Base-by-base conservation (phyloP, 2,113 vertebrate species). In the Oreochromis niloticus region DNA sequence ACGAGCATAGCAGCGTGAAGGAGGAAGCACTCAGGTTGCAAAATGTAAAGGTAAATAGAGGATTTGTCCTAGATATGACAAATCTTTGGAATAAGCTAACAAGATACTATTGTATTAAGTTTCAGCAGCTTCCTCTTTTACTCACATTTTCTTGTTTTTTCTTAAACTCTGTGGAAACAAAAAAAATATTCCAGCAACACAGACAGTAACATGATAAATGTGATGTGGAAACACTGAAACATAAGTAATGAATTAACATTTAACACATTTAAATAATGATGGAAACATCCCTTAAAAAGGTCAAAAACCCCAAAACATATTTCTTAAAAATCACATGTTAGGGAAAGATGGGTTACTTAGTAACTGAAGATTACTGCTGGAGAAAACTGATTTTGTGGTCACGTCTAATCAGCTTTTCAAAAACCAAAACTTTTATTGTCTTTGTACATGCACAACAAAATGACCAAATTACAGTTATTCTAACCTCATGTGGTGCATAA, bases 101-200 rank as follows among this genome's bases (percentile, higher is more conserved):
- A 81, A 59, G 61, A 75, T 6, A 16, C 36, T 36, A 34, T 32
- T 19, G 5, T 79, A 24, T 75, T 6, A 56, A 39, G n/a, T 19
- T 57, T 54, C 27, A 57, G 22, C 1, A 32, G 32, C 75, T 92
- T 91, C 90, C 84, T 92, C 73, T 85, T 89, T 90, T 36, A 61
- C n/a, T 68, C 24, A 75, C 83, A 56, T 82, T 91, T 81, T 87
- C 78, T 81, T 80, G 56, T 81, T 73, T 89, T 81, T 89, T 81
- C 71, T 79, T 46, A 32, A 63, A 80, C 22, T 6, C 22, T 50
- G 43, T 81, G 82, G 61, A 83, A 88, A 84, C 24, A 75, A 32
- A 78, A 54, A 39, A 66, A 56, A 22, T 59, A 79, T 86, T 81
- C 41, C 39, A 79, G 1, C 52, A 66, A 14, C 12, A 8, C 14